phyloP scores from a whole-genome alignment of 2,113 vertebrate species.

The Phalacrocorax brasilianus region DNA sequence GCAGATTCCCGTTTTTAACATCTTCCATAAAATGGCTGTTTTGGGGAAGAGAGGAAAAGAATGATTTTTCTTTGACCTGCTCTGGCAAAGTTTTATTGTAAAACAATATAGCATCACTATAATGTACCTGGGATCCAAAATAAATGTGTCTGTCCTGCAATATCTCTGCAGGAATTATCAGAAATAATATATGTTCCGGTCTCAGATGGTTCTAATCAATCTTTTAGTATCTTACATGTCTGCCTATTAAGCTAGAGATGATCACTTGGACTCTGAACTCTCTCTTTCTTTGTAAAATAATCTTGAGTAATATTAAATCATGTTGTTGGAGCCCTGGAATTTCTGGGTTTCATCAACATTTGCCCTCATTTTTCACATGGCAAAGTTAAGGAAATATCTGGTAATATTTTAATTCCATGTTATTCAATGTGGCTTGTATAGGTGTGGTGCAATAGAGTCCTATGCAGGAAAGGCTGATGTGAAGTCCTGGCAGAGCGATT shows the following conservation, averaged over 20 bases:
- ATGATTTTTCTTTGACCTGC: slow-evolving; percentile 29
- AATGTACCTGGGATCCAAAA: slow-evolving; percentile 27
- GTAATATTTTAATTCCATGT: slow-evolving; percentile 68
- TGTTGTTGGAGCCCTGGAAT: slow-evolving; percentile 20
- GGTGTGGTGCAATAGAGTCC: slow-evolving; percentile 69
- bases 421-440: slow-evolving; percentile 62
- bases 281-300: slow-evolving; percentile 37
- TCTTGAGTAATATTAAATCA: slow-evolving; percentile 44
- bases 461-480: slow-evolving; percentile 72
- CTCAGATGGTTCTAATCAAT: slow-evolving; percentile 42
- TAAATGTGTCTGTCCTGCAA: background rate
- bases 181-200: slow-evolving; percentile 38
- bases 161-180: slow-evolving; percentile 54
- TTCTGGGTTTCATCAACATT: slow-evolving; percentile 41
- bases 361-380: slow-evolving; percentile 58
- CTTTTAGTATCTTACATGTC: slow-evolving; percentile 16
- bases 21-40: background rate
- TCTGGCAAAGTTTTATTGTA: slow-evolving; percentile 30
- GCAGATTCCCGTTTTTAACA: slow-evolving; percentile 27
- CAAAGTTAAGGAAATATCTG: slow-evolving; percentile 64
- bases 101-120: background rate
- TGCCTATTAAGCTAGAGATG: slow-evolving; percentile 10
- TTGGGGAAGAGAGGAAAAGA: background rate
- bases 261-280: slow-evolving; percentile 26
- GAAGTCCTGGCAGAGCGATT: slow-evolving; percentile 72